Percentiles rank a stretch among this genome's conserved stretches.
phyloP scores from a whole-genome alignment of 30 jellyfish, hydroid and myxozoan genomes.

The Haliclystus octoradiatus region DNA sequence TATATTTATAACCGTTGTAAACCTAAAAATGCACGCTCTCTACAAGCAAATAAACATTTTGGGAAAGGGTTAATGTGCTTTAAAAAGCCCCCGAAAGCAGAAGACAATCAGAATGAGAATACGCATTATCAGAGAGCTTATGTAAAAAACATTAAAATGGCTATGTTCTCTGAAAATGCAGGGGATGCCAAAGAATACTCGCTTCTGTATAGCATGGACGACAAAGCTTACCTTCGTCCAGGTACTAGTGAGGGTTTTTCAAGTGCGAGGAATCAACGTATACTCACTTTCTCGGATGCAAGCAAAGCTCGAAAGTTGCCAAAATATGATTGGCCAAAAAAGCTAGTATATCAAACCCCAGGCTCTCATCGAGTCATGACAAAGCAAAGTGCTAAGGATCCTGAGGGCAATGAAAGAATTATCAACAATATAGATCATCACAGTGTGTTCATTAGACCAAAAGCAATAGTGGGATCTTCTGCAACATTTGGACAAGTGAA shows the following conservation, averaged over 20 bases:
- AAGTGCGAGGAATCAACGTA: constrained; percentile 4
- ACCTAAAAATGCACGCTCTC: constrained; percentile 1
- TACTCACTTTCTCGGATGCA: constrained; percentile 1
- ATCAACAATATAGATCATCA: constrained; percentile 4
- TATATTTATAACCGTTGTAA: constrained; percentile 10
- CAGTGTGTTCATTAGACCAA: not conserved
- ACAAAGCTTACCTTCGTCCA: constrained; percentile 12
- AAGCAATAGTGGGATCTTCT: not conserved
- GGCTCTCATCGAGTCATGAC: constrained; percentile 13
- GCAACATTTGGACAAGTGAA: no score
- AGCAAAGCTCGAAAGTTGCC: constrained; percentile 13
- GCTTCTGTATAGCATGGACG: constrained; percentile 4
- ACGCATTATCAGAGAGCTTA: constrained; percentile 12
- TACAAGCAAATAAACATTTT: constrained; percentile 2
- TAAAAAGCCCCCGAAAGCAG: constrained; percentile 11
- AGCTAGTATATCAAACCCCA: constrained; percentile 10
- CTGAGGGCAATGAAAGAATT: constrained; percentile 2
- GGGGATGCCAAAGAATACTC: not conserved
- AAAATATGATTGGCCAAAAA: constrained; percentile 19
- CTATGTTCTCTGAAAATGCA: not conserved
- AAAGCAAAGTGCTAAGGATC: constrained; percentile 6
- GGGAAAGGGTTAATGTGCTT: constrained; percentile 9
- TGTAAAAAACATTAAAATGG: constrained; percentile 13
- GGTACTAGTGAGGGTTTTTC: constrained; percentile 17
- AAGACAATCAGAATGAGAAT: constrained; percentile 7